Evolutionary conservation across 2,888 invertebrate genomes (phyloP).

Genomic region (Pteria penguin): DNA sequence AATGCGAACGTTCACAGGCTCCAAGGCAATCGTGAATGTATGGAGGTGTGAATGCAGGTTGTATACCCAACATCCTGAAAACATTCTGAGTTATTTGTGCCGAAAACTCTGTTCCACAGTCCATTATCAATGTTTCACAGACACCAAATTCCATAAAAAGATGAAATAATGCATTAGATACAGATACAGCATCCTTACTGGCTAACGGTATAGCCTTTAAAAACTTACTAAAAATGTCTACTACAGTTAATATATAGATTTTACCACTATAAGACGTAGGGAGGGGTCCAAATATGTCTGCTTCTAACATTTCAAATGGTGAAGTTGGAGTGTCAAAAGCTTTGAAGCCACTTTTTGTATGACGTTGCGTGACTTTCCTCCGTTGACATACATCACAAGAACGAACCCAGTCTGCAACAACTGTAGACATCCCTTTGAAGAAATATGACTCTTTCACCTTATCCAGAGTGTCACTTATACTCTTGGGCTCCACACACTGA

Average conservation of each 20-base stretch:
- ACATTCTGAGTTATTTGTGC: slow-evolving; percentile 3
- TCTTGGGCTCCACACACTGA: neutral
- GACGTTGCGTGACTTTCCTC: neutral
- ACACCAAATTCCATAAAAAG: neutral
- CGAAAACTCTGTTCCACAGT: slow-evolving; percentile 9
- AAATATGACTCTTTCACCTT: neutral
- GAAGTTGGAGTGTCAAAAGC: neutral
- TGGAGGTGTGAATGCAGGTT: slow-evolving; percentile 3
- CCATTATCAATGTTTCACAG: slow-evolving; percentile 12
- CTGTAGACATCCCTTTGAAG: neutral
- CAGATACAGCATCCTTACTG: slow-evolving; percentile 6
- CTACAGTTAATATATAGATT: neutral
- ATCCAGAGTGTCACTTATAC: neutral
- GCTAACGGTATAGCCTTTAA: neutral
- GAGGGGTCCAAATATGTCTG: slow-evolving; percentile 7
- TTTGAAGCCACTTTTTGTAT: neutral
- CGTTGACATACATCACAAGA: neutral
- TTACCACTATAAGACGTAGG: neutral
- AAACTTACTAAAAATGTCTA: slow-evolving; percentile 4
- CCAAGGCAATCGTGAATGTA: slow-evolving; percentile 8
- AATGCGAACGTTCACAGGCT: slow-evolving; percentile 13
- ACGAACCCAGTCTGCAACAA: neutral
- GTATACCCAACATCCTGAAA: neutral
- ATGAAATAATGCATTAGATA: neutral
- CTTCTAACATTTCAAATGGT: slow-evolving; percentile 22